These are phyloP conservation scores for Hemiprocne comata DNA, from an alignment of 2,113 vertebrate species.

Conservation along the genomic window DNA sequence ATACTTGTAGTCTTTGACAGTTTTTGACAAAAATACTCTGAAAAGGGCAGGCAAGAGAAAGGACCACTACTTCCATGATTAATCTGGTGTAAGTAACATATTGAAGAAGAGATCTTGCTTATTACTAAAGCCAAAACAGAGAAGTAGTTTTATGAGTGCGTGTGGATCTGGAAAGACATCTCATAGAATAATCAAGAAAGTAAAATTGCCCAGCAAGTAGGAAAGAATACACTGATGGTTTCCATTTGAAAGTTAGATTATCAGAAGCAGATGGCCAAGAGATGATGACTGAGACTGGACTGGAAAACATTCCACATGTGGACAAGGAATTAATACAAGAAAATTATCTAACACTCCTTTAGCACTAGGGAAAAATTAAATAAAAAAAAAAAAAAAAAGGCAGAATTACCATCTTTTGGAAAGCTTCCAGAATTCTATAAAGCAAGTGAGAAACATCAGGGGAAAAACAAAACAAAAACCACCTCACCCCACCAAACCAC, in stretches of 20 bases:
- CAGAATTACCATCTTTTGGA: neutral
- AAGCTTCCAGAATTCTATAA: neutral
- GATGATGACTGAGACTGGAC: neutral
- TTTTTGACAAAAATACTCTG: neutral
- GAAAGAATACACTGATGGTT: neutral
- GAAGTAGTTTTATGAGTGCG: neutral
- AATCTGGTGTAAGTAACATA: neutral
- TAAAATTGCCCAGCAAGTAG: neutral
- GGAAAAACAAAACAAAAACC: neutral
- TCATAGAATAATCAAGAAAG: neutral
- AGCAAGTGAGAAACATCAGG: neutral
- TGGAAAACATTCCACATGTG: neutral
- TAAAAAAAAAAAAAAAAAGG: neutral
- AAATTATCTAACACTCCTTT: neutral
- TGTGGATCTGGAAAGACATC: neutral
- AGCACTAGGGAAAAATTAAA: no score
- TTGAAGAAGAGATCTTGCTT: neutral
- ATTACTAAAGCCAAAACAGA: neutral
- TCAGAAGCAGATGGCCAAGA: neutral
- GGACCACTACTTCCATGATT: neutral
- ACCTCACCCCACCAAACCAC: neutral
- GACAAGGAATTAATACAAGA: neutral
- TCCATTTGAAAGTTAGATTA: conserved; percentile 13
- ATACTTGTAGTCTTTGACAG: neutral
- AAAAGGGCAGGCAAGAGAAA: neutral